Evolutionary conservation across 2,888 invertebrate genomes (phyloP), one percentile per base, ranked within the genome.

Genomic region (Chaitophorus viminalis): DNA sequence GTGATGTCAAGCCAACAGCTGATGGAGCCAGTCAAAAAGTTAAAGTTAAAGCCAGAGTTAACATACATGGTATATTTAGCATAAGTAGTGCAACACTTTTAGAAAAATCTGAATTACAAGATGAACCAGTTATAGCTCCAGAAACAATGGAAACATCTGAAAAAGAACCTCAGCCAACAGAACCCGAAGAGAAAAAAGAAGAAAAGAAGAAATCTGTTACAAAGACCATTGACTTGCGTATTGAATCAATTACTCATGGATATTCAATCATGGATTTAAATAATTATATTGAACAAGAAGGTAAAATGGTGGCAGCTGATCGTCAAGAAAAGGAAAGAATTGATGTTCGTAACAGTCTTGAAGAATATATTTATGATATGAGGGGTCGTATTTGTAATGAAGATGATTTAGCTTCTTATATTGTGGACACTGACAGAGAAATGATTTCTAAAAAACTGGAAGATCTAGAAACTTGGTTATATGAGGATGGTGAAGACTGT

Each of bases 341-440:
- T 9, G 99, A 99, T 92, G 97, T 98, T 1, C 96, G 98, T 91
- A 99, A 99, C 92, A 96, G 98, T 5, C 94, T 99, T 0, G 99
- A 99, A 92, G 99, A 99, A 92, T 99, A 98, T 91, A 98, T 99
- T 54, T 99, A 99, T 91, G 99, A 99, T 90, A 93, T 99, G 92
- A 94, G 99, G 87, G 96, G 96, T 89, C 98, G 98, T 91, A 92
- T 99, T 85, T 94, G 94, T 72, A 94, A 95, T 88, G 96, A 95
- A 36, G 95, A 95, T 89, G 93, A 95, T 68, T 92, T 97, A 83
- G 95, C 95, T 89, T 93, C 94, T 9, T 99, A 95, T 91, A 94
- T 97, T 36, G 93, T 94, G 1, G 95, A 96, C 86, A 92, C 93
- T 21, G 96, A 95, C 89, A 94, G 95, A 65, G 88, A 79, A 76